Percentiles rank a stretch among this genome's conserved stretches.
Conservation (phyloP, 2,113 vertebrate species). For the Gymnocephalus cernua region DNA sequence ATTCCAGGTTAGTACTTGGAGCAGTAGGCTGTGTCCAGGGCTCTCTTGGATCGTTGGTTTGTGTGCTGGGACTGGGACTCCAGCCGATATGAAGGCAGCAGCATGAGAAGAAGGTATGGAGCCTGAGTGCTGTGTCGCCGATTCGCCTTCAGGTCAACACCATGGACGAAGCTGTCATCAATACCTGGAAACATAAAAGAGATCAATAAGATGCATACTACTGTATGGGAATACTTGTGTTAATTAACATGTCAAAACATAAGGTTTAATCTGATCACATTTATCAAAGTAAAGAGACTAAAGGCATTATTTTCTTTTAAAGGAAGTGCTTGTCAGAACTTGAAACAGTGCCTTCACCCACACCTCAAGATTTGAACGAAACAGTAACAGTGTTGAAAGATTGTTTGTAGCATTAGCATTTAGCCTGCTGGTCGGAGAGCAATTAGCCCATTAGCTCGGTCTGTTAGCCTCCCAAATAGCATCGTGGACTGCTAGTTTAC, state of each 20-base stretch:
- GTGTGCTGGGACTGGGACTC: conserved; percentile 79
- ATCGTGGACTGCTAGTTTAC: no score
- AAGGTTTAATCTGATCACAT: background rate
- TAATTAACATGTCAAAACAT: background rate
- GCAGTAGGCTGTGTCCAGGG: conserved; percentile 84
- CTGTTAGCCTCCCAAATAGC: no score
- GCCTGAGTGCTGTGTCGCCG: conserved; percentile 71
- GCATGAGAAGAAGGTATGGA: conserved; percentile 85
- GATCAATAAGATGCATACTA: background rate
- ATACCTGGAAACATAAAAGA: conserved; percentile 76
- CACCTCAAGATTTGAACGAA: no score
- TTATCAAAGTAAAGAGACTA: background rate
- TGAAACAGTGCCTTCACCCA: no score
- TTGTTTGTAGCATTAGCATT: no score
- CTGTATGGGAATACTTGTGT: background rate
- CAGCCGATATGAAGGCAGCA: conserved; percentile 83
- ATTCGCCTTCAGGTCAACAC: conserved; percentile 74
- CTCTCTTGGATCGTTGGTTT: conserved; percentile 81
- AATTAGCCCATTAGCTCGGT: no score
- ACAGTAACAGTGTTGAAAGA: no score
- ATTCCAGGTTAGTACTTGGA: conserved; percentile 74
- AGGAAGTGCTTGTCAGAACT: background rate
- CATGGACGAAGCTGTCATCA: conserved; percentile 79
- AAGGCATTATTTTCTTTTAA: background rate
- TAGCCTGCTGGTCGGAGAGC: no score